Evolutionary conservation across 1,140 invertebrate genomes (phyloP).

Genomic region (Akabosia matsudoensis): DNA sequence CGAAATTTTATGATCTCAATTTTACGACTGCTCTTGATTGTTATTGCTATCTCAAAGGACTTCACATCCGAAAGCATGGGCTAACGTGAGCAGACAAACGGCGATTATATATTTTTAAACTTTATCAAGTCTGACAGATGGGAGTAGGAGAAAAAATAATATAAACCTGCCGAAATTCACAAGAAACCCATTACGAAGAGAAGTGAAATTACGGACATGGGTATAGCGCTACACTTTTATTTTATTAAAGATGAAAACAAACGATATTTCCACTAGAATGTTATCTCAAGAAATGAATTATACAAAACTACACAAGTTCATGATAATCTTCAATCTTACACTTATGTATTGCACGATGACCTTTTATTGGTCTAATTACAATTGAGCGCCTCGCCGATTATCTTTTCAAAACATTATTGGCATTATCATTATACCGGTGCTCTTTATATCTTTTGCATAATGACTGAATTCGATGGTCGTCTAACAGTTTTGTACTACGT

Average conservation of each 20-base stretch:
- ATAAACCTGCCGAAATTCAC: conserved; percentile 2
- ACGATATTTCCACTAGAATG: background rate
- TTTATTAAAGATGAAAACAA: background rate
- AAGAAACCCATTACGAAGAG: background rate
- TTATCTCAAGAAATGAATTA: no score
- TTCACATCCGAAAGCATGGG: conserved; percentile 15
- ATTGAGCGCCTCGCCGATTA: background rate
- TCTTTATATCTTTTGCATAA: background rate
- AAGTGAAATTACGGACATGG: background rate
- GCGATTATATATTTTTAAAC: conserved; percentile 1
- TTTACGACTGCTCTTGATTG: conserved; percentile 15
- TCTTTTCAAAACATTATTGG: background rate
- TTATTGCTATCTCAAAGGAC: conserved; percentile 1
- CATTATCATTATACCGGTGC: background rate
- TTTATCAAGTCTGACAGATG: conserved; percentile 20
- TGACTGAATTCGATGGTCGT: no score
- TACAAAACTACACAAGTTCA: no score
- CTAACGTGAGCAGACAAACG: background rate
- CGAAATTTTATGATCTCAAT: conserved; percentile 21
- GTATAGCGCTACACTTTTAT: background rate
- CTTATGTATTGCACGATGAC: background rate
- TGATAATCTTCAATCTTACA: conserved; percentile 10
- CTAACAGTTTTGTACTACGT: no score
- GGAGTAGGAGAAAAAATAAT: conserved; percentile 5
- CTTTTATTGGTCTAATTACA: conserved; percentile 23